Base-by-base conservation (phyloP, 2,113 vertebrate species). In the Phrynocephalus versicolor region DNA sequence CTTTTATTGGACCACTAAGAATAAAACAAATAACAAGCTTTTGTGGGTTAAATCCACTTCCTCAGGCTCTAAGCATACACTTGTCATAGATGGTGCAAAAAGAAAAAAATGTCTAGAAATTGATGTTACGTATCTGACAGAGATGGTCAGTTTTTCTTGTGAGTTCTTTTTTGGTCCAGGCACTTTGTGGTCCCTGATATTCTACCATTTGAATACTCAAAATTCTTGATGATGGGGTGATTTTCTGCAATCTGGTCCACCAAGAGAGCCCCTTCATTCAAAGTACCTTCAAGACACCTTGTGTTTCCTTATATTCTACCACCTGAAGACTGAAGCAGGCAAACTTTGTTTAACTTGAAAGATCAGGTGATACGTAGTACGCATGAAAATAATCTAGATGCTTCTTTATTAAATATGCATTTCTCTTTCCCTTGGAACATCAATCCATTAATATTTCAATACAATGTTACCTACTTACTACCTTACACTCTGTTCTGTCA, bases 401-500 rank as follows among this genome's bases (percentile, higher is more conserved):
- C 88, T 6, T 64, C 58, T 64, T 91, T 90, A 91, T 90, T 90
- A 92, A 93, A 92, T 88, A 94, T 92, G 58, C 84, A 90, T 91
- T 92, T 80, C 35, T 37, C 86, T 33, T 58, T 83, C 87, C 79
- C 88, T 85, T 86, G 79, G 83, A 90, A 92, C 84, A 89, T 85
- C 1, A 1, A 84, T 90, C 67, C 81, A 94, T 92, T 88, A 92
- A 92, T 92, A 94, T 94, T 92, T 94, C 89, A 93, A 87, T 90
- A 81, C 37, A 70, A 84, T 81, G 87, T 90, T 92, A 85, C 76
- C 86, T 89, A 86, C 91, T 88, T 82, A 86, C 87, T 89, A 89
- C 65, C 82, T 71, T 86, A 89, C 57, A 57, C 84, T n/a, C 58
- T 87, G 81, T 89, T 90, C 88, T 72, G n/a, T 25, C 83, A 92